Base-by-base conservation (phyloP, 2,888 invertebrate genomes). In the Notocelia uddmanniana region DNA sequence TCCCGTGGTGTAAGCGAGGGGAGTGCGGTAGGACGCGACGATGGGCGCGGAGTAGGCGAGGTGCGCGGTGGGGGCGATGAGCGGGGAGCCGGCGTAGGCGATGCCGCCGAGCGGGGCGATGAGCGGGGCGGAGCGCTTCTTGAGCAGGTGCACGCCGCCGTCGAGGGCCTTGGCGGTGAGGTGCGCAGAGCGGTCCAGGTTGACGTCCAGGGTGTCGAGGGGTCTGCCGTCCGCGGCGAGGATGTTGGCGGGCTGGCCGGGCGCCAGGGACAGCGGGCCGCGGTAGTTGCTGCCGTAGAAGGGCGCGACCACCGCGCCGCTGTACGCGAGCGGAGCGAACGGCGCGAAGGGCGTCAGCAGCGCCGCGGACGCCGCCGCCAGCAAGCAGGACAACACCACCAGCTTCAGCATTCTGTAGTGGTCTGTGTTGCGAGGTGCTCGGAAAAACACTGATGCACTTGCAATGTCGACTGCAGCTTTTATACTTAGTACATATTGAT, bases 361-460 rank as follows among this genome's bases (percentile, higher is more conserved):
- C 52, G 80, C 75, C 23, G 95, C 95, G 73, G 92, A 90, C 78
- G 92, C 95, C 77, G 94, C 89, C 77, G 95, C 95, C 86, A 95
- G 78, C 80, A 95, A 84, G 89, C 95, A 95, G 83, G 94, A 95
- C 91, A 95, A 94, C 88, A 95, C 95, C 93, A 95, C 94, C 94
- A 94, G 86, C 84, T 93, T 93, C 86, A 93, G 84, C 94, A 94
- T 94, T 78, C 81, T 91, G 87, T 80, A 84, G 83, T 86, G 91
- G 92, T 91, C 92, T 93, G 92, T 92, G 91, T 90, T 89, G 88
- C 64, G 81, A 78, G 80, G 79, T 83, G 78, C 68, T 78, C 79
- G 82, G 76, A 81, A 77, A 80, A 85, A 87, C 82, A 92, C 90
- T 92, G 91, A 92, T 92, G 81, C 83, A 74, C 70, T 76, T 76